Evolutionary conservation across 2,113 vertebrate genomes (phyloP), one percentile per base, ranked within the genome.

Genomic region (Synchiropus splendidus): DNA sequence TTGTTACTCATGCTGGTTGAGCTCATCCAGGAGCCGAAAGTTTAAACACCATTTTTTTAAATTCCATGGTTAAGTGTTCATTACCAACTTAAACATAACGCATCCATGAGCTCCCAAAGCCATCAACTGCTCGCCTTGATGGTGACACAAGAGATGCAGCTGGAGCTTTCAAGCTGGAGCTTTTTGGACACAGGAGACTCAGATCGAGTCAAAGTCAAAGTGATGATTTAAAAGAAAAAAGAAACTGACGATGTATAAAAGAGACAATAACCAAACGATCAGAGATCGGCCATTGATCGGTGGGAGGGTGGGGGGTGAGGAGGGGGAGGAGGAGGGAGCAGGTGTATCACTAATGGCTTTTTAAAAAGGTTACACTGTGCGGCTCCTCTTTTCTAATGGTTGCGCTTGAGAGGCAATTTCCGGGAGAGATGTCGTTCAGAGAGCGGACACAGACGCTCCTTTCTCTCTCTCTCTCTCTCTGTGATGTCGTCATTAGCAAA

Each of bases 341-440:
- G 78, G 75, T 82, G 77, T 72, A 76, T 77, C 75, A 69, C 75
- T 83, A 85, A 85, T 85, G 79, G 79, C 78, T 81, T 83, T 83
- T 85, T 83, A 82, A 85, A 85, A 85, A 85, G 79, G 83, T 85
- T 85, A 85, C 78, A 77, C 76, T 70, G 52, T 69, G 70, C 72
- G 70, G 75, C 72, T 79, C 66, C 67, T 81, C 68, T 77, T 83
- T 81, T 77, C 78, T 82, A 82, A 83, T 81, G 75, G 75, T 78
- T 82, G 81, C 70, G 78, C 73, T 77, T 75, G 67, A 82, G 77
- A 82, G 75, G 81, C 78, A 80, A 83, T 82, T 83, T 83, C 83
- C 77, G 74, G 75, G 74, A 77, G 74, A 76, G 77, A 81, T 79
- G 78, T 76, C 70, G 73, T 74, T 56, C 54, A 70, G 61, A 72